Evolutionary conservation across 2,888 invertebrate genomes (phyloP).

Genomic region (Dorcus hopei): DNA sequence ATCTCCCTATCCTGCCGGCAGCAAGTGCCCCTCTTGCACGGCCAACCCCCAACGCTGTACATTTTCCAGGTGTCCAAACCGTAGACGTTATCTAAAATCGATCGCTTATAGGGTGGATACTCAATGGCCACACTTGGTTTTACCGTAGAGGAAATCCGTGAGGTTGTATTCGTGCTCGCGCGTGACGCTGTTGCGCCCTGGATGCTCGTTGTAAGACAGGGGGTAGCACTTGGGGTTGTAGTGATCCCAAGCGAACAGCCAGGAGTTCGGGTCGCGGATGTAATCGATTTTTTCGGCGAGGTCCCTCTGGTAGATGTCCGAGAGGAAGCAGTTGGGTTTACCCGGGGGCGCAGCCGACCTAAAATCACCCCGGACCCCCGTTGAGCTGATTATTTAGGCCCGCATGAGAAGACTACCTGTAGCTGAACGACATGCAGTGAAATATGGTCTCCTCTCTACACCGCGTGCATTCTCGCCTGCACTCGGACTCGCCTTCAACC

Average conservation of each 20-base stretch:
- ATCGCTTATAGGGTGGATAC: too few species aligned
- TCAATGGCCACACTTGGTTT: neutral
- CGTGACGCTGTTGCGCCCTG: too few species aligned
- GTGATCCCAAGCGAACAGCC: constrained; percentile 76
- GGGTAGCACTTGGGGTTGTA: constrained; percentile 65
- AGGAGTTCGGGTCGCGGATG: constrained; percentile 63
- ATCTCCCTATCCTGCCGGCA: constrained; percentile 72
- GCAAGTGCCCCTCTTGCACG: constrained; percentile 63
- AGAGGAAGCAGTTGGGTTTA: constrained; percentile 68
- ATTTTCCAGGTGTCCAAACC: constrained; percentile 59
- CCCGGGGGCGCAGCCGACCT: constrained; percentile 32
- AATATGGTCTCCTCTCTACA: constrained; percentile 57
- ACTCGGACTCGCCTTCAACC: constrained; percentile 63
- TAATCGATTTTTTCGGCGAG: constrained; percentile 72
- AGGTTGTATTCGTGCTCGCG: too few species aligned
- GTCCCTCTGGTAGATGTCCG: constrained; percentile 75
- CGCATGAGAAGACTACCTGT: constrained; percentile 49
- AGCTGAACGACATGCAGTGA: constrained; percentile 76
- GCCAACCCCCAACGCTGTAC: constrained; percentile 79
- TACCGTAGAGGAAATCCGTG: neutral
- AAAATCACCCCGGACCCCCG: constrained; percentile 20
- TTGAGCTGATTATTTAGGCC: neutral
- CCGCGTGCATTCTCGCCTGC: constrained; percentile 66
- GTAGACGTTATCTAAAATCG: constrained; percentile 24
- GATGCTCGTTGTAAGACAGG: too few species aligned